These are phyloP conservation scores for Dermolepida albohirtum DNA, from an alignment of 2,888 invertebrate genomes.

Conservation along the genomic window DNA sequence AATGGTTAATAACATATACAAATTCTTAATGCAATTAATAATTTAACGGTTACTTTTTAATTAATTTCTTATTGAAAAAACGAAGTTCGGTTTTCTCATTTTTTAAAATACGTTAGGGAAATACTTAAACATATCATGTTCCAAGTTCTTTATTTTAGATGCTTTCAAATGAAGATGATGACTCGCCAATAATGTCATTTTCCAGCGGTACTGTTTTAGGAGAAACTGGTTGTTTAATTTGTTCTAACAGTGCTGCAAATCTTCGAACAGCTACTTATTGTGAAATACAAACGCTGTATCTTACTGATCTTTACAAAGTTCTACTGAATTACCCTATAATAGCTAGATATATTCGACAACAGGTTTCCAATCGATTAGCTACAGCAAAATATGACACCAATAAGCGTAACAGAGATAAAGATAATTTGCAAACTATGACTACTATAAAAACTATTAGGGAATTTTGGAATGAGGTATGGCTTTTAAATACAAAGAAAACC, in stretches of 20 bases:
- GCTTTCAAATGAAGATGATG: constrained; percentile 68
- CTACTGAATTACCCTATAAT: constrained; percentile 68
- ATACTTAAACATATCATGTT: no score
- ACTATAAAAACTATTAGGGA: constrained; percentile 32
- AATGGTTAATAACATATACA: no score
- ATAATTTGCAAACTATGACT: background rate
- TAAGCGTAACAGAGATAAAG: background rate
- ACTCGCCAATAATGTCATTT: constrained; percentile 69
- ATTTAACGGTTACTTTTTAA: no score
- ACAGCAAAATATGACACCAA: constrained; percentile 14
- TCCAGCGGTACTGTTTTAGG: constrained; percentile 67
- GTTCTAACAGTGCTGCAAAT: constrained; percentile 58
- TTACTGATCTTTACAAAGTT: constrained; percentile 65
- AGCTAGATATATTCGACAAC: constrained; percentile 48
- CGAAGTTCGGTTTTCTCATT: no score
- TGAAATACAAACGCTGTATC: constrained; percentile 67
- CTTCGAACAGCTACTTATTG: constrained; percentile 68
- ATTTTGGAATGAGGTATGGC: constrained; percentile 35
- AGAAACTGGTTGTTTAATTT: constrained; percentile 66
- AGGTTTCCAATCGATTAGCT: constrained; percentile 27
- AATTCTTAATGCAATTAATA: no score
- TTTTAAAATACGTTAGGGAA: no score
- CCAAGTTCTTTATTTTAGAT: constrained; percentile 49
- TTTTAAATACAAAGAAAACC: background rate
- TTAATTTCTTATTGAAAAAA: no score